These are phyloP conservation scores for Atethmia centrago DNA, from an alignment of 2,888 invertebrate species.

Conservation along the genomic window DNA sequence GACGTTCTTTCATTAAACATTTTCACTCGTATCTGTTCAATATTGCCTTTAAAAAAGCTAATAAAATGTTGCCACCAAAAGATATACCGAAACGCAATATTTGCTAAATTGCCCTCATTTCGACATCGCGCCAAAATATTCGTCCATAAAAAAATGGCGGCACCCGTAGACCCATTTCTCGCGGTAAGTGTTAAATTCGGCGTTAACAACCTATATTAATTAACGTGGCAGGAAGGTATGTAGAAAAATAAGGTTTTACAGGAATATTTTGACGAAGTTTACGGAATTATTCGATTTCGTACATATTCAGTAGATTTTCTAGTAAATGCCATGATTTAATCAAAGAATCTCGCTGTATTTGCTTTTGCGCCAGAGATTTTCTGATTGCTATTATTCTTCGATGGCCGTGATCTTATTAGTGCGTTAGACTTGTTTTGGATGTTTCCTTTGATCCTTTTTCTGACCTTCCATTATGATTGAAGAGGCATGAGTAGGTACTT, in stretches of 20 bases:
- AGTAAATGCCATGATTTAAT: constrained; percentile 30
- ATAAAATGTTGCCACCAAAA: constrained; percentile 35
- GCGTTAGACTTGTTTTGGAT: constrained; percentile 14
- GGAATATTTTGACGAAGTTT: constrained; percentile 11
- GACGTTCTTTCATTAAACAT: constrained; percentile 11
- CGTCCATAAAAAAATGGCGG: constrained; percentile 43
- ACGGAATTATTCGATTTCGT: constrained; percentile 26
- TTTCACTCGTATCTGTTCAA: constrained; percentile 30
- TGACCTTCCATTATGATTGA: constrained; percentile 27
- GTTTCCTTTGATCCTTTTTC: constrained; percentile 33
- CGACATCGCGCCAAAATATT: constrained; percentile 36
- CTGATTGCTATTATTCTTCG: constrained; percentile 42
- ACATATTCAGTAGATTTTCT: constrained; percentile 28
- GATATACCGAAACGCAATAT: constrained; percentile 42
- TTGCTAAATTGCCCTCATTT: constrained; percentile 39
- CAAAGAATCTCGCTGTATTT: constrained; percentile 27
- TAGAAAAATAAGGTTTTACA: constrained; percentile 25
- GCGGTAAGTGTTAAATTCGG: constrained; percentile 48
- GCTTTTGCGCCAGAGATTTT: constrained; percentile 19
- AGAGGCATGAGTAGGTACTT: not conserved
- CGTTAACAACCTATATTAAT: constrained; percentile 55
- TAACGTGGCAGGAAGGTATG: constrained; percentile 34
- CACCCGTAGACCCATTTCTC: constrained; percentile 22
- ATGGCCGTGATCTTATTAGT: constrained; percentile 26
- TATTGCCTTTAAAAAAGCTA: constrained; percentile 38